These are phyloP conservation scores for Hydriomena furcata DNA, from an alignment of 2,888 invertebrate species.

Conservation along the genomic window DNA sequence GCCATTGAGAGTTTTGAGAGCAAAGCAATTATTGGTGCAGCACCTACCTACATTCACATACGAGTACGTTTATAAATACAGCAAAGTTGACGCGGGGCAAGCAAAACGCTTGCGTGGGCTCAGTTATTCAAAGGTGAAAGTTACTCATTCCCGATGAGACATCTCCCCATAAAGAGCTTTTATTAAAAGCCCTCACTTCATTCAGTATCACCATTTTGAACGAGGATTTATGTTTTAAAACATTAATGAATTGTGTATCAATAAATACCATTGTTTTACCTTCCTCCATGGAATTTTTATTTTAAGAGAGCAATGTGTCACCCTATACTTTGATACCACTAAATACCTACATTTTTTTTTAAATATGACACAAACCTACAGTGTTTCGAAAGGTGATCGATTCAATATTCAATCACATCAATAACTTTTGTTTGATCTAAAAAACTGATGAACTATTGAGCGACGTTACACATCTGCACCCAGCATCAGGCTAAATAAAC, in stretches of 20 bases:
- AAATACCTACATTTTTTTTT: too few relatives aligned
- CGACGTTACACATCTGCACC: constrained; percentile 24
- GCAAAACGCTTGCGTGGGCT: constrained; percentile 44
- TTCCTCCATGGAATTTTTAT: constrained; percentile 25
- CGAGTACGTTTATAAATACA: constrained; percentile 40
- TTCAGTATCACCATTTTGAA: constrained; percentile 25
- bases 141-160: constrained; percentile 47
- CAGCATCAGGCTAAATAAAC: constrained; percentile 15
- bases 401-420: constrained; percentile 24
- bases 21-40: constrained; percentile 24
- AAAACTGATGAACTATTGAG: constrained; percentile 30
- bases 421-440: constrained; percentile 29
- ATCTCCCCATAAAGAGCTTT: constrained; percentile 37
- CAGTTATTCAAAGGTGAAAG: constrained; percentile 52
- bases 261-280: constrained; percentile 17
- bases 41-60: constrained; percentile 23
- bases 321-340: not conserved
- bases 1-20: constrained; percentile 24
- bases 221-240: constrained; percentile 12
- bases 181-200: constrained; percentile 26
- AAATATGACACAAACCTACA: too few relatives aligned
- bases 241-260: constrained; percentile 21
- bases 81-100: constrained; percentile 34
- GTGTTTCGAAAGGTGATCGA: constrained; percentile 7
- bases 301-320: constrained; percentile 11